Base-by-base conservation (phyloP, 2,888 invertebrate species). In the Aporophyla lueneburgensis region DNA sequence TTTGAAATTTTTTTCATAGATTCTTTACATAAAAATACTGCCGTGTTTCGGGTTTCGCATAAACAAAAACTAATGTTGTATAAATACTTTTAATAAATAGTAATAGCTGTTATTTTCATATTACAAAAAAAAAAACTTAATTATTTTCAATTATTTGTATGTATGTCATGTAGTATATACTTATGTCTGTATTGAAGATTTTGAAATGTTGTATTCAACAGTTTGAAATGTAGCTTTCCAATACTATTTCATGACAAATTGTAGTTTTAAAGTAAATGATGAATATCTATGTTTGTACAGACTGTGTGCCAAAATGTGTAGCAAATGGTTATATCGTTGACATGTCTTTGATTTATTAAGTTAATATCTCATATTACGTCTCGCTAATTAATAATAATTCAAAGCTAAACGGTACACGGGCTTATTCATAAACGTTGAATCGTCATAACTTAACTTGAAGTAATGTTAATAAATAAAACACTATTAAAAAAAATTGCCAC, bases 261-360 rank as follows among this genome's bases (percentile, higher is more conserved):
- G 27, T 46, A 70, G 21, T 70, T 61, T 6, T 33, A 19, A 12
- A 33, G 62, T 61, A 49, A 46, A 46, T 61, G 62, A 70, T 49
- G n/a, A 43, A 68, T 68, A 5, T 53, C 5, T 66, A 4, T 54
- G 24, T 68, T 68, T 68, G 67, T 10, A 33, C n/a, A 67, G n/a
- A 40, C 33, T 21, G 14, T 16, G 24, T 27, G 27, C 46, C 33
- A 46, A 58, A 68, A 27, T 27, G 1, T 69, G 69, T 58, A 27
- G 21, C 43, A 58, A 69, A 49, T 33, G 27, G 33, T 49, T 49
- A 9, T 62, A 62, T 16, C 24, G n/a, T 33, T 62, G 62, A 62
- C 59, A 27, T n/a, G 10, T 24, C 0, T 43, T 24, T 56, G 43
- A 56, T 69, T 58, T 63, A 46, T 59, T 59, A 27, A 5, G 10